Conservation (phyloP, 1,140 invertebrate species). For the Pseudoatta argentina region DNA sequence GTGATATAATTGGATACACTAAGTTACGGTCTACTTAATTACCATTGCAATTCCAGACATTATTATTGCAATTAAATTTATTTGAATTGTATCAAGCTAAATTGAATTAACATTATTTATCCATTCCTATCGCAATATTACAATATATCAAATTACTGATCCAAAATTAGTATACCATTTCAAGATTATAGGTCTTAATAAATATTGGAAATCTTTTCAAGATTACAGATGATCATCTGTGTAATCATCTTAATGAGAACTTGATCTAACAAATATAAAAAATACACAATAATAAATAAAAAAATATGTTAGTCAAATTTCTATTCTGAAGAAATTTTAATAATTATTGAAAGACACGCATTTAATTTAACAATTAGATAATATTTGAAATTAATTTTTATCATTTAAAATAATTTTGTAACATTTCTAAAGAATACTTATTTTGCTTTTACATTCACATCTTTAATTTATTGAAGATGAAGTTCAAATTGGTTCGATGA, state of each 20-base stretch:
- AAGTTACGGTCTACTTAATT: slow-evolving; percentile 49
- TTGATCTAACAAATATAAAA: background rate
- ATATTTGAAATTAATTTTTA: background rate
- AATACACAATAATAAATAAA: background rate
- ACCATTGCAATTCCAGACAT: slow-evolving; percentile 34
- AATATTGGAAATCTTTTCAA: background rate
- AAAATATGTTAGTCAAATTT: background rate
- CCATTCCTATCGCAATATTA: background rate
- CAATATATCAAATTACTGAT: background rate
- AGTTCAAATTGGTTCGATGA: background rate
- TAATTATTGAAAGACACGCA: background rate
- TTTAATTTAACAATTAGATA: background rate
- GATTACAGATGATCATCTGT: background rate
- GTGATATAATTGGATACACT: slow-evolving; percentile 41
- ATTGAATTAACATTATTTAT: slow-evolving; percentile 40
- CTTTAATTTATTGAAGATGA: background rate
- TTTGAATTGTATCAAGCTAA: slow-evolving; percentile 19
- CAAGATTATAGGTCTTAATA: background rate
- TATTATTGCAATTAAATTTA: slow-evolving; percentile 46
- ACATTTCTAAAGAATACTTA: background rate
- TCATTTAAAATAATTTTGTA: background rate
- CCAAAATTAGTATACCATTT: background rate
- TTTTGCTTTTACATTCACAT: background rate
- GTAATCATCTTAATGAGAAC: background rate
- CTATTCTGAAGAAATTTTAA: background rate